Conservation (phyloP, 2,888 invertebrate genomes). For the Chirona hameri region DNA sequence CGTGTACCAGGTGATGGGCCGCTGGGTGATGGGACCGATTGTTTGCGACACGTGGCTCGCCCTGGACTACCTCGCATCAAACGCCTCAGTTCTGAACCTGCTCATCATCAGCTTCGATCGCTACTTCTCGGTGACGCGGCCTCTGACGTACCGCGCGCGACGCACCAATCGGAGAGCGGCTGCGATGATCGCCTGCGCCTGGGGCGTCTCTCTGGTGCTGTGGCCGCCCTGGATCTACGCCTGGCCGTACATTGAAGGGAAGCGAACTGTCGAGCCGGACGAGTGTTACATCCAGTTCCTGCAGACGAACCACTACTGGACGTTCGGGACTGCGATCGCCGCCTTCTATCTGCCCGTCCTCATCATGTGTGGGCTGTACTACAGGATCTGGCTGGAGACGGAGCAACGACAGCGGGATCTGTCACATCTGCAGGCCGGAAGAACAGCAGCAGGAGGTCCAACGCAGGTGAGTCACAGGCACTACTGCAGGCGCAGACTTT, state of each 20-base stretch:
- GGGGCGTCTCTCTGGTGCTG: conserved; percentile 52
- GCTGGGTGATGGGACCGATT: conserved; percentile 91
- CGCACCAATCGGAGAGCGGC: conserved; percentile 53
- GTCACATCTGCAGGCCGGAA: too few relatives aligned
- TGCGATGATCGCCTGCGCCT: conserved; percentile 53
- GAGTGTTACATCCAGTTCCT: conserved; percentile 99
- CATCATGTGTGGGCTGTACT: too few relatives aligned
- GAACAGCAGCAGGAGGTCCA: too few relatives aligned
- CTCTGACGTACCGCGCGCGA: conserved; percentile 54
- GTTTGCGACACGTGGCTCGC: conserved; percentile 97
- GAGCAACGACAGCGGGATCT: too few relatives aligned
- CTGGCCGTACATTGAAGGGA: conserved; percentile 55
- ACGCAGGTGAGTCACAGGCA: too few relatives aligned
- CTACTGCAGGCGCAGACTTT: too few relatives aligned
- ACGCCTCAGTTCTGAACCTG: conserved; percentile 95
- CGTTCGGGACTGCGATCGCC: conserved; percentile 92
- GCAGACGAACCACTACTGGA: conserved; percentile 95
- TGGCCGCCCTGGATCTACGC: conserved; percentile 57
- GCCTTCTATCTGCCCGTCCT: conserved; percentile 87
- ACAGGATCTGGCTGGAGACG: too few relatives aligned
- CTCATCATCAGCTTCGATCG: conserved; percentile 98
- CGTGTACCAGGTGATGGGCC: conserved; percentile 79
- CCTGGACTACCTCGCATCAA: conserved; percentile 94
- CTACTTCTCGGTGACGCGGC: conserved; percentile 58
- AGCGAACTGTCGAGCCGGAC: conserved; percentile 46